phyloP scores from a whole-genome alignment of 2,797 vertebrate genomes.

The Melanitta fusca region DNA sequence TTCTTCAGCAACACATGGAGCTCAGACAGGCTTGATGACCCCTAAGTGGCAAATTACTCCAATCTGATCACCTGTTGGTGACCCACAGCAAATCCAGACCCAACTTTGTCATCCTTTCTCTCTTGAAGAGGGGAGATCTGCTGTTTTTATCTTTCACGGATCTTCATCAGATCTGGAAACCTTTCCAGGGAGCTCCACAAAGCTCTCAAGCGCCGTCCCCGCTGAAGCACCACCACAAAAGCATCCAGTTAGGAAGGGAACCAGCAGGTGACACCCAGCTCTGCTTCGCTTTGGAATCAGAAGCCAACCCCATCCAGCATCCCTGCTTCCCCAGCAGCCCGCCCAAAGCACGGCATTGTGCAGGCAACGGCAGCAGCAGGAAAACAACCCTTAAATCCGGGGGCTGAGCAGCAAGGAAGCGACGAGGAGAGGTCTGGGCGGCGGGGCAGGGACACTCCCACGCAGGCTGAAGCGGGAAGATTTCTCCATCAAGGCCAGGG shows the following conservation, averaged over 20 bases:
- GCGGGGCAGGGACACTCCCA: background rate
- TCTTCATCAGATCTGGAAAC: background rate
- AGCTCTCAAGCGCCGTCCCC: background rate
- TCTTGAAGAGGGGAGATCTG: background rate
- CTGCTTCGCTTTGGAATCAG: background rate
- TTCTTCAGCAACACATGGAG: background rate
- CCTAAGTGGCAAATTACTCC: background rate
- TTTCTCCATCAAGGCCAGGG: background rate
- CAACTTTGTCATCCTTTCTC: fast-evolving
- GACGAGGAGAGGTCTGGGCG: fast-evolving
- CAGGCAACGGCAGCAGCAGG: background rate
- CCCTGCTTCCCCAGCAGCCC: background rate
- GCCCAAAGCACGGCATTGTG: fast-evolving
- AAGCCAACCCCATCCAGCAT: background rate
- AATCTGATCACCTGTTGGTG: background rate
- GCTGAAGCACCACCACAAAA: background rate
- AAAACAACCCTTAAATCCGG: fast-evolving
- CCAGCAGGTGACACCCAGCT: background rate
- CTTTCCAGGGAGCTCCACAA: background rate
- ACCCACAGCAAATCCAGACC: background rate
- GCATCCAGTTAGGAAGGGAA: background rate
- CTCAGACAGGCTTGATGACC: background rate
- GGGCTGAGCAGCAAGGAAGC: fast-evolving
- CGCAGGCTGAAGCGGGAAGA: background rate
- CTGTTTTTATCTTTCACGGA: fast-evolving